Base-by-base conservation (phyloP, 2,888 invertebrate species). In the Drosophila buzzatii region DNA sequence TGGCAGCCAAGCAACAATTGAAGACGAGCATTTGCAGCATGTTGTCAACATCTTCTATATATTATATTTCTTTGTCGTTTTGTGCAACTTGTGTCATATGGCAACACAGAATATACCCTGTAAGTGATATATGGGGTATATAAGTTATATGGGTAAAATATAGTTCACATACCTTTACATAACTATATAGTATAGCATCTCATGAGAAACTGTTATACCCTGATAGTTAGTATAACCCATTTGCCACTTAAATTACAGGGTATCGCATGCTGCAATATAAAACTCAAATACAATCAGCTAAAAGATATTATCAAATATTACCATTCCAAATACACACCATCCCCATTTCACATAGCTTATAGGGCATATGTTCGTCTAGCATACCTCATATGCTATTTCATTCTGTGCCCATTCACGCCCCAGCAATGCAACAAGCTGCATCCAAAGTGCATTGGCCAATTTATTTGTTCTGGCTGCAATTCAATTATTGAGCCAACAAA, bases 321-420 rank as follows among this genome's bases (percentile, higher is more conserved):
- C 1, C 3, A 23, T 27, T 16, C 8, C 1, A 16, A 45, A 45
- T 45, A 8, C 9, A 5, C 4, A 2, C 9, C 3, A 45, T 45
- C 12, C 31, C 8, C 3, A 12, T 20, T n/a, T 14, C 39, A 3
- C 12, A 37, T 18, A 37, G 20, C 16, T 14, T 18, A 14, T 12
- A 61, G 60, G 8, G 37, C n/a, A 72, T 47, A 37, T 44, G 3
- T 9, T 1, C 42, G 35, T 52, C 42, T 33, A 20, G 35, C 47
- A 66, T 60, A 51, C 8, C 10, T 3, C 49, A 16, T 12, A 14
- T 27, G 27, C 20, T 51, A 8, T 44, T 23, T 33, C 63, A 59
- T 62, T 67, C 53, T 53, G 72, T 65, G 68, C 62, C 62, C 76
- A 76, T 65, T 76, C 62, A 65, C 76, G 76, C 76, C 76, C 41